Evolutionary conservation across 2,888 invertebrate genomes (phyloP).

Genomic region (Hyposoter didymator): DNA sequence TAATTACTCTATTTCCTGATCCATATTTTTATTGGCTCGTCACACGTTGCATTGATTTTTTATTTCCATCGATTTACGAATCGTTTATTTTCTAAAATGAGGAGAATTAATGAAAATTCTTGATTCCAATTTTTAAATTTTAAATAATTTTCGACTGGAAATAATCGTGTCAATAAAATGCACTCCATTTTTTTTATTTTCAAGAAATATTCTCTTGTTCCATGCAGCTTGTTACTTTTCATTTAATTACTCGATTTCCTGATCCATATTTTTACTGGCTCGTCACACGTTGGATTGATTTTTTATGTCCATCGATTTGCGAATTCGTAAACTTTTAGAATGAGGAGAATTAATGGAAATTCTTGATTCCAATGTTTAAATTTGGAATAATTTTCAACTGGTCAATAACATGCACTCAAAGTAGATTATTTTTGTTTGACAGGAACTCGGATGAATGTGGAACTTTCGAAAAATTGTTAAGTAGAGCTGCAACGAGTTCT

Average conservation of each 20-base stretch:
- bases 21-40: not conserved
- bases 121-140: no score
- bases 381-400: no score
- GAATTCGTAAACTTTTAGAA: not conserved
- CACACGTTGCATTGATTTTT: not conserved
- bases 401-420: no score
- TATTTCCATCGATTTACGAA: not conserved
- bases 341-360: no score
- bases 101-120: no score
- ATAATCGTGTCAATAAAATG: no score
- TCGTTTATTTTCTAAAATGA: not conserved
- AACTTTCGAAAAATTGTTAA: no score
- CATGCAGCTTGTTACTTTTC: not conserved
- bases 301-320: not conserved
- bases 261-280: no score
- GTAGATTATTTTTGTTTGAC: not conserved
- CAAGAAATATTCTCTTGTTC: not conserved
- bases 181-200: not conserved
- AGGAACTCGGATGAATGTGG: no score
- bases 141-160: no score
- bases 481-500: not conserved
- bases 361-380: no score
- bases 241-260: not conserved
- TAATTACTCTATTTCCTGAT: not conserved
- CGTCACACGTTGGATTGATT: no score